Percentiles rank a stretch among this genome's conserved stretches.
phyloP scores from a whole-genome alignment of 2,888 invertebrate genomes.

The Lasiommata megera region DNA sequence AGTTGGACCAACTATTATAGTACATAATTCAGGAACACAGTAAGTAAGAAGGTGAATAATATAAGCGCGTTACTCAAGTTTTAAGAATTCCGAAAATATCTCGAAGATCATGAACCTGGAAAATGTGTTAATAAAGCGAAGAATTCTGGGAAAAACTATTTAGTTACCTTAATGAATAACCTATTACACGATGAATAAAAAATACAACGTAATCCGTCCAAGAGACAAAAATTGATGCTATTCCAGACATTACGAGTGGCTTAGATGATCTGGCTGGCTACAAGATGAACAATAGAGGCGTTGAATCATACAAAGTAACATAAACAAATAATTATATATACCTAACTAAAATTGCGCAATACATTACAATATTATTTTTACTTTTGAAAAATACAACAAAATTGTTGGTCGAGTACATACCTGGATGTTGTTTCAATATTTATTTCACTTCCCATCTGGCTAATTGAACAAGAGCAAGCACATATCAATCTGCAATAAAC shows the following conservation, averaged over 20 bases:
- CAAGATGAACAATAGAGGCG: slow-evolving; percentile 27
- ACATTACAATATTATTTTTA: slow-evolving; percentile 21
- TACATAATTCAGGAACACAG: too few relatives aligned
- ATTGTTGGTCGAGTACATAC: slow-evolving; percentile 37
- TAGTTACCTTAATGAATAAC: slow-evolving; percentile 48
- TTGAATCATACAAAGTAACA: slow-evolving; percentile 12
- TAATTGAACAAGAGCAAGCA: slow-evolving; percentile 62
- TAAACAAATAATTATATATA: slow-evolving; percentile 27
- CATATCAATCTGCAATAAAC: slow-evolving; percentile 13
- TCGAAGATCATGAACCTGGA: not conserved
- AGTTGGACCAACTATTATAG: too few relatives aligned
- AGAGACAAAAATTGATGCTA: slow-evolving; percentile 48
- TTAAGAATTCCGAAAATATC: too few relatives aligned
- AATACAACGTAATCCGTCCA: slow-evolving; percentile 54
- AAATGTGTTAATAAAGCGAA: too few relatives aligned
- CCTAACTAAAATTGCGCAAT: slow-evolving; percentile 58
- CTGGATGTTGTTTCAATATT: slow-evolving; percentile 59
- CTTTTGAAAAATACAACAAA: not conserved
- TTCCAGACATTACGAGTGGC: slow-evolving; percentile 47
- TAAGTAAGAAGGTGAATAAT: too few relatives aligned
- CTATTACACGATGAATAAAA: slow-evolving; percentile 57
- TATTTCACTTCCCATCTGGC: slow-evolving; percentile 74
- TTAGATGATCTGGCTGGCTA: slow-evolving; percentile 24
- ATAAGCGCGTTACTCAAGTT: too few relatives aligned
- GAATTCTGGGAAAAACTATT: not conserved